Base-by-base conservation (phyloP, 2,888 invertebrate genomes). In the Drosophila ustulata region DNA sequence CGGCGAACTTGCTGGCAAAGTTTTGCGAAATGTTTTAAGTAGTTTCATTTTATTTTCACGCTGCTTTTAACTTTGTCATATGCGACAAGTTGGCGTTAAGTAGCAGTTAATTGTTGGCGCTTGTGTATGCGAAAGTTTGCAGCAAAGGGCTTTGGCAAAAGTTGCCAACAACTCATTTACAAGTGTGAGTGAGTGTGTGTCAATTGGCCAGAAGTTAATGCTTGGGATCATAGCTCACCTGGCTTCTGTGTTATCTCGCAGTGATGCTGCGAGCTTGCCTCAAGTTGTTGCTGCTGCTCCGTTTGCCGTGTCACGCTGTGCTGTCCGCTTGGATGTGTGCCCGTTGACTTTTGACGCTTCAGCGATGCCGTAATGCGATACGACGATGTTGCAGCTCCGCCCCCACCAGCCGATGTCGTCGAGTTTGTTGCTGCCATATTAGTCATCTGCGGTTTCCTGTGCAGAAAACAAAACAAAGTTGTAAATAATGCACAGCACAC, bases 251-350 rank as follows among this genome's bases (percentile, higher is more conserved):
- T 84, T 26, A 88, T 84, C 50, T 88, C 85, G 56, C 82, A 76
- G 13, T 75, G 85, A 53, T 86, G 76, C 34, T 83, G 83, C 26
- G 66, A 55, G 55, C 66, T 82, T 26, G 34, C 77, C 8, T 73
- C 71, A n/a, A 62, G 52, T 4, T 61, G 34, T n/a, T 63, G 55
- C 1, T 66, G 59, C 2, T 66, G 74, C 30, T 66, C 66, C 1
- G 62, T 51, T 46, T 75, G 73, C 30, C 66, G 69, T 49, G 80
- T 61, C 13, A 77, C 71, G 25, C 70, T 71, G 26, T 89, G 70
- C 47, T 90, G 89, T 66, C 91, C 90, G 77, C 90, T 91, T 32
- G 90, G 80, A 57, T 92, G 91, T 62, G 89, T 88, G 78, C 83
- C 82, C 18, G 75, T 78, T 71, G 90, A 89, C 59, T 89, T 90